These are phyloP conservation scores for Cetoscarus ocellatus DNA, from an alignment of 2,797 vertebrate species.

Conservation along the genomic window DNA sequence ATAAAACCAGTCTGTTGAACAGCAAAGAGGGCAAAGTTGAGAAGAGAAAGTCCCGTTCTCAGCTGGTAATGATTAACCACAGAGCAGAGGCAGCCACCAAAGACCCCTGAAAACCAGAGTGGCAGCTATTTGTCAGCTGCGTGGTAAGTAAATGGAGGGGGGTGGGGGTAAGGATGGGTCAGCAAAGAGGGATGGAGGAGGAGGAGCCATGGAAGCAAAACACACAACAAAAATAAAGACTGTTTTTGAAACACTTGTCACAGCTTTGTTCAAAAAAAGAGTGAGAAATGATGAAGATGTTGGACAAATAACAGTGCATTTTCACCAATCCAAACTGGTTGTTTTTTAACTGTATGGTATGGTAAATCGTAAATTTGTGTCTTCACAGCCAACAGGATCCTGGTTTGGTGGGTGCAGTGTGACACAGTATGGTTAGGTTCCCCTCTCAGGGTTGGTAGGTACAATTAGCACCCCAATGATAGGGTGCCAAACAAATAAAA, in stretches of 20 bases:
- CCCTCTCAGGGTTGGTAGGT: not conserved
- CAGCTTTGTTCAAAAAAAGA: no score
- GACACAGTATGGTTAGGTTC: no score
- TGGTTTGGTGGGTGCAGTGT: no score
- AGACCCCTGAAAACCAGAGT: slow-evolving; percentile 46
- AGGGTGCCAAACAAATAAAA: no score
- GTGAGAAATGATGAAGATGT: no score
- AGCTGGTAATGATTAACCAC: slow-evolving; percentile 72
- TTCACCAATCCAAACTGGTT: no score
- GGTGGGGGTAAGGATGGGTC: slow-evolving; percentile 11
- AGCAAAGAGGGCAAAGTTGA: slow-evolving; percentile 23
- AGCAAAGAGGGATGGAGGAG: slow-evolving; percentile 7
- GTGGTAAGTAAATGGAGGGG: not conserved
- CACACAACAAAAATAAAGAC: not conserved
- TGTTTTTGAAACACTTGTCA: no score
- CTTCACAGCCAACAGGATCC: no score
- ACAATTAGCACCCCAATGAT: no score
- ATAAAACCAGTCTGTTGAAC: slow-evolving; percentile 1
- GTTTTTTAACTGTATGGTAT: no score
- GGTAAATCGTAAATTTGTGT: no score
- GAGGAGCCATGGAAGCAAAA: slow-evolving; percentile 12
- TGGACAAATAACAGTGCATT: no score
- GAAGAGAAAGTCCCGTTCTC: slow-evolving; percentile 35
- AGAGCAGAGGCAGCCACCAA: slow-evolving; percentile 40
- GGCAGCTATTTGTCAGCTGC: slow-evolving; percentile 45